phyloP scores from a whole-genome alignment of 2,113 vertebrate genomes.

The Ginglymostoma cirratum region DNA sequence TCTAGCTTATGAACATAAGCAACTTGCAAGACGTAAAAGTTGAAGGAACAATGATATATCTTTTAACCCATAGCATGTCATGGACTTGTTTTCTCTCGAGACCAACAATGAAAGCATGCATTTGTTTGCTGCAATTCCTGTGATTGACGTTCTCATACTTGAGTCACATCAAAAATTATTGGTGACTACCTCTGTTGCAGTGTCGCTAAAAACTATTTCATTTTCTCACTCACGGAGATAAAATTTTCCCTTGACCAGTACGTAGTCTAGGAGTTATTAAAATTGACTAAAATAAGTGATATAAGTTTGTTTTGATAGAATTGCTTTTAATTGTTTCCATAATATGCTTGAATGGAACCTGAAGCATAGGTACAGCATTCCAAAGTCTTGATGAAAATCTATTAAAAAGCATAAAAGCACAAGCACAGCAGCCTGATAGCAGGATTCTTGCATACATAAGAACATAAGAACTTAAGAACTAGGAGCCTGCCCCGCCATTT shows the following conservation, averaged over 20 bases:
- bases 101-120: not conserved
- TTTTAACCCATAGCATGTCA: not conserved
- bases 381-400: not conserved
- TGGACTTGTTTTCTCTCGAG: not conserved
- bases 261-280: not conserved
- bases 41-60: not conserved
- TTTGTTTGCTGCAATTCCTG: not conserved
- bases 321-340: not conserved
- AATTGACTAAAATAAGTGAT: not conserved
- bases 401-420: not conserved
- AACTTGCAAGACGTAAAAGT: not conserved
- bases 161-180: not conserved
- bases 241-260: not conserved
- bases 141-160: not conserved
- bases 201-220: not conserved
- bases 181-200: not conserved
- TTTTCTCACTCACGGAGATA: not conserved
- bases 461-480: too few relatives aligned
- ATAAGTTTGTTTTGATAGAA: not conserved
- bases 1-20: not conserved
- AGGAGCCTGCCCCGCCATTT: too few relatives aligned
- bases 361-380: not conserved
- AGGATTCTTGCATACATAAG: not conserved
- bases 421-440: not conserved
- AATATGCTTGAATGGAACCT: not conserved